Evolutionary conservation across 2,113 vertebrate genomes (phyloP), one percentile per base, ranked within the genome.

Genomic region (Odobenus rosmarus): DNA sequence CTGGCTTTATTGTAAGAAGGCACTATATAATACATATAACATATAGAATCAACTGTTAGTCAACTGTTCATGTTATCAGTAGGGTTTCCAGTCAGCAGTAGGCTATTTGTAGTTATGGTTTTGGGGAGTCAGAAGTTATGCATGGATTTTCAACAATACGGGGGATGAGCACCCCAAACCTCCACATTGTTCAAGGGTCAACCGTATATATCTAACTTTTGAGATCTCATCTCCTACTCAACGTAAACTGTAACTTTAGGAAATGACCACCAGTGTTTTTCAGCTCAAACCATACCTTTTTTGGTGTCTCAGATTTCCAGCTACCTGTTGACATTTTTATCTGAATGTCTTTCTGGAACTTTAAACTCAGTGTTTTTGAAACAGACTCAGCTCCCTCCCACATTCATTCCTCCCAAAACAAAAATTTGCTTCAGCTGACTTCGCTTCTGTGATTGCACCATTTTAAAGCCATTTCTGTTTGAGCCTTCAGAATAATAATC

Each of bases 311-410:
- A 36, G 49, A 93, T 55, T 95, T 95, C 87, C 13, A 86, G 53
- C 83, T 79, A 21, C 13, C 3, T 23, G 28, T 36, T 93, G 51
- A 46, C 28, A 71, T 71, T 95, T 93, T 95, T 86, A 33, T 76
- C 23, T 49, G 5, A 2, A 28, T 90, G 5, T 82, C 55, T 95
- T 64, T 72, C 59, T 88, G 79, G 31, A 67, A 85, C 57, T 81
- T 96, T 59, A 89, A 94, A 77, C 59, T 97, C 71, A 55, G 23
- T 72, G 42, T 94, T 95, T 94, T 42, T 87, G 31, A 89, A 93
- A 79, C 15, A 69, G 88, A 69, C 28, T 82, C 92, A 55, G n/a
- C 49, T 67, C 88, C 24, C 23, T 71, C 26, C 33, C 69, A 39
- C 33, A 21, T 79, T 83, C 18, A 93, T 31, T 12, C 69, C 55